Evolutionary conservation across 2,113 vertebrate genomes (phyloP).

Genomic region (Callorhinus ursinus): DNA sequence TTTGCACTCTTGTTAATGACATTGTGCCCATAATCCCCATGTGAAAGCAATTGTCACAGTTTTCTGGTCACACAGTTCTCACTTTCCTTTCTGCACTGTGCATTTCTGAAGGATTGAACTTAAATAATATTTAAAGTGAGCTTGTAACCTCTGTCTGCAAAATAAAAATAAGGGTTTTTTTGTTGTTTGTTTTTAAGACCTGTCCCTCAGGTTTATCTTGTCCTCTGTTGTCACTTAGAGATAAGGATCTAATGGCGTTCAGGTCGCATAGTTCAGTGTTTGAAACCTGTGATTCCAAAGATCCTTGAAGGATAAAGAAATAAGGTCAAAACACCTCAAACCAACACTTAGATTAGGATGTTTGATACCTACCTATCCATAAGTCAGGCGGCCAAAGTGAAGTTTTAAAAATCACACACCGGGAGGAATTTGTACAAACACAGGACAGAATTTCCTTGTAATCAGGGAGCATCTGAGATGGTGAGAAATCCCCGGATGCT

Average conservation of each 20-base stretch:
- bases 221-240: not conserved
- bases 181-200: not conserved
- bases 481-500: not conserved
- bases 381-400: not conserved
- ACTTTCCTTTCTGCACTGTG: constrained; percentile 47
- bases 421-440: not conserved
- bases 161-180: not conserved
- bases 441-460: not conserved
- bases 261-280: not conserved
- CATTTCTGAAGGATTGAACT: constrained; percentile 43
- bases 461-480: not conserved
- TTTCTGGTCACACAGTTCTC: constrained; percentile 69
- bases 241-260: not conserved
- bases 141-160: not conserved
- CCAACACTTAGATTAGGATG: not conserved
- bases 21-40: not conserved
- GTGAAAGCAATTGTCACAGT: constrained; percentile 70
- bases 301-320: not conserved
- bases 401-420: not conserved
- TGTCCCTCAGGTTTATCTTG: constrained; percentile 14
- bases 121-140: not conserved
- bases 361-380: not conserved
- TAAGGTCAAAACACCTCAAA: not conserved
- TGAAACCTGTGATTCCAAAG: constrained; percentile 23
- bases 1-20: not conserved